These are phyloP conservation scores for Thamnophis elegans DNA, from an alignment of 2,797 vertebrate species.

Conservation along the genomic window DNA sequence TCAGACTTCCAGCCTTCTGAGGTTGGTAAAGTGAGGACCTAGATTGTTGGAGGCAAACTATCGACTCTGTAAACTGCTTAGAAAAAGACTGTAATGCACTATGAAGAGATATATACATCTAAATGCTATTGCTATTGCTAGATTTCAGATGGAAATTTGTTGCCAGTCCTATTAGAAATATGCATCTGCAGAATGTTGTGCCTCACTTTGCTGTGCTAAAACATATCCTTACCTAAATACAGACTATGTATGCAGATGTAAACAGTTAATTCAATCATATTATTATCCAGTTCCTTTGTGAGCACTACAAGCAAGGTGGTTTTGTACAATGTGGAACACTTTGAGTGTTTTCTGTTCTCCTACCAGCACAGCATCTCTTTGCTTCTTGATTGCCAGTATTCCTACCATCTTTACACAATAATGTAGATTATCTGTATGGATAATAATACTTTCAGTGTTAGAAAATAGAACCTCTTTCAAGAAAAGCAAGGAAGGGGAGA, in stretches of 20 bases:
- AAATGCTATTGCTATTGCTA: too few relatives aligned
- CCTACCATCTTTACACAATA: not conserved
- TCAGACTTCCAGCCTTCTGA: too few relatives aligned
- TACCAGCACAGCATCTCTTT: not conserved
- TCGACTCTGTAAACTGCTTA: too few relatives aligned
- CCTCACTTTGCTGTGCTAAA: not conserved
- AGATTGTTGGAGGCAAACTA: too few relatives aligned
- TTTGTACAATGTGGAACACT: not conserved
- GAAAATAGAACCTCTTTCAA: not conserved
- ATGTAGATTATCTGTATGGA: not conserved
- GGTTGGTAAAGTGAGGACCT: too few relatives aligned
- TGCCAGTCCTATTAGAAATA: not conserved
- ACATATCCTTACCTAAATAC: not conserved
- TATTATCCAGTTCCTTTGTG: not conserved
- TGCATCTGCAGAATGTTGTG: not conserved
- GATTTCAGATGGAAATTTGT: not conserved
- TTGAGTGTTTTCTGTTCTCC: not conserved
- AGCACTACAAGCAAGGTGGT: not conserved
- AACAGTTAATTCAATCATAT: not conserved
- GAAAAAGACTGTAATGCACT: too few relatives aligned
- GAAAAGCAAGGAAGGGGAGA: not conserved
- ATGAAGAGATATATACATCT: too few relatives aligned
- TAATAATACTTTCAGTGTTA: not conserved
- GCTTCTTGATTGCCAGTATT: not conserved
- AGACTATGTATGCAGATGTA: not conserved